Base-by-base conservation (phyloP, 1,140 invertebrate genomes). In the Lutraria rhynchaena region DNA sequence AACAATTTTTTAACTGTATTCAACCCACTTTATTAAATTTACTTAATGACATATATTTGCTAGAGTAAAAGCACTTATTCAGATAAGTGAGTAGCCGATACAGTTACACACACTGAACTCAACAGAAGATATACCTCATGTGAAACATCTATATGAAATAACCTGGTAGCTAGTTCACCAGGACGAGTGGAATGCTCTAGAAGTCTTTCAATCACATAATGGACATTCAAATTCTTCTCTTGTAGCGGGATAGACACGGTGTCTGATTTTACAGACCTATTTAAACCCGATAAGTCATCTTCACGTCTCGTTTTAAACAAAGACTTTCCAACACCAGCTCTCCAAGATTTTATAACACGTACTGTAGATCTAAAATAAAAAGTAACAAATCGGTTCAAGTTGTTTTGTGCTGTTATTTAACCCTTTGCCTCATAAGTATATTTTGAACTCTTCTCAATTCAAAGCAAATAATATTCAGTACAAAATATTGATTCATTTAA, bases 311-410 rank as follows among this genome's bases (percentile, higher is more conserved):
- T 65, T n/a, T 82, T 78, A 57, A 78, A 80, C 33, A 90, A 83
- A 0, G 85, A 83, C 69, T 90, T 90, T 13, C 89, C 89, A 61
- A 84, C 85, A 33, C 88, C 89, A 24, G 89, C 86, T 57, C 86
- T 70, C 17, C 70, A 35, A 1, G 89, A 90, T 65, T 78, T 85
- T 0, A 90, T 76, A 11, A 90, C 69, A 37, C 87, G 69, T n/a
- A 87, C 88, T 61, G 70, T 76, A 29, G 82, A 85, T 15, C 86
- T 88, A 60, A 31, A 75, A 73, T 80, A 15, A 65, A 69, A 49
- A 24, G 49, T 15, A 24, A 69, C 9, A 0, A 22, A 69, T 3
- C 22, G 29, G 33, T 35, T 31, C 15, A 61, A 65, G 24, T 4
- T 29, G 15, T 58, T 3, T 1, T 58, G 19, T 33, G 31, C 11